Conservation (phyloP, 2,113 vertebrate genomes). For the Myanophis thanlyinensis region DNA sequence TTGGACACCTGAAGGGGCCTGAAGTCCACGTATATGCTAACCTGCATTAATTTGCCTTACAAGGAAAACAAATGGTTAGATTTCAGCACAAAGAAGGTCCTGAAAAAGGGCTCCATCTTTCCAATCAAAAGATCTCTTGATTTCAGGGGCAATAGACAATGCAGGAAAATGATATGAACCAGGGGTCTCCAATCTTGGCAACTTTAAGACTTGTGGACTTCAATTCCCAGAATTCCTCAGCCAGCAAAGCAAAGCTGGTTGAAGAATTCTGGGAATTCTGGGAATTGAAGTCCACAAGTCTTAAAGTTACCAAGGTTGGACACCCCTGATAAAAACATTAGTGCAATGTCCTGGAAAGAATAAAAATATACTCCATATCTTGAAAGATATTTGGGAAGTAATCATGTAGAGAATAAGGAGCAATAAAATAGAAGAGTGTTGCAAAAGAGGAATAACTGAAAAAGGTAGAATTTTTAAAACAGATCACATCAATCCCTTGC, state of each 20-base stretch:
- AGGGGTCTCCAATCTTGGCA: no score
- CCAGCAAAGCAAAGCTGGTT: no score
- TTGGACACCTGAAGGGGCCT: neutral
- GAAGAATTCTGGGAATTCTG: no score
- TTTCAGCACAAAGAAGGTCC: neutral
- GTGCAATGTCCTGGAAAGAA: neutral
- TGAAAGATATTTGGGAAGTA: conserved; percentile 27
- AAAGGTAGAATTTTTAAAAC: neutral
- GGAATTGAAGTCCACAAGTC: no score
- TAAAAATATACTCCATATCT: neutral
- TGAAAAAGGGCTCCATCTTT: neutral
- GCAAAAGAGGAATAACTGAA: neutral
- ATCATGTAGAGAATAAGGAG: neutral
- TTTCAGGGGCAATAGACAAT: neutral
- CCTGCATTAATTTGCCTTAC: neutral
- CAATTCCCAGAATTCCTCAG: no score
- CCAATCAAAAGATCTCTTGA: neutral
- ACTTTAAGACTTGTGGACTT: no score
- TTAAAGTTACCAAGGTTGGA: no score
- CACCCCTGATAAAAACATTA: no score
- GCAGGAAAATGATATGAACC: neutral
- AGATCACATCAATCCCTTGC: neutral
- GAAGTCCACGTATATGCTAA: neutral
- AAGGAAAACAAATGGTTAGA: neutral
- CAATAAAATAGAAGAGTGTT: neutral